A percentile compares a stretch with the other conserved stretches of the same genome.
phyloP scores from a whole-genome alignment of 2,113 vertebrate genomes.

The Apodemus speciosus region DNA sequence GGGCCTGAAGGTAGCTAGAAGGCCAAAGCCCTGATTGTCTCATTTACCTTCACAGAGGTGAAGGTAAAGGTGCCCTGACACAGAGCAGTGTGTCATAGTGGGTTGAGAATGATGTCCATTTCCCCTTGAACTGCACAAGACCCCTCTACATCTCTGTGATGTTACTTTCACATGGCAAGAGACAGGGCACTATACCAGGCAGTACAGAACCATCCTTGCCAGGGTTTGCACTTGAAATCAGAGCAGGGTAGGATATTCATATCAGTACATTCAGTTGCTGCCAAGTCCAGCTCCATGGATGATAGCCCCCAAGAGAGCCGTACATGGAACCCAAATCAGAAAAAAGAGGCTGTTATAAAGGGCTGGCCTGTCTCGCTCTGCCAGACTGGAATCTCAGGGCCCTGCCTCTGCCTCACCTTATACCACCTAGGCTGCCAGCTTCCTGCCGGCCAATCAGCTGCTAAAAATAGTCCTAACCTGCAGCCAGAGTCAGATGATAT shows the following conservation, averaged over 20 bases:
- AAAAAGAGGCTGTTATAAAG: not conserved
- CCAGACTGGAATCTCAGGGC: not conserved
- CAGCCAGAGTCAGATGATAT: not conserved
- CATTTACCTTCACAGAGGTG: not conserved
- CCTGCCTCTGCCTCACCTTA: not conserved
- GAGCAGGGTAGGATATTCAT: not conserved
- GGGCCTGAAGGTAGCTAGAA: too few species aligned
- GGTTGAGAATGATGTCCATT: too few species aligned
- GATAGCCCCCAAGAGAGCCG: not conserved
- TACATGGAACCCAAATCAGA: not conserved
- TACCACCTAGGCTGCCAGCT: not conserved
- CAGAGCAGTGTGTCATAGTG: fast-evolving
- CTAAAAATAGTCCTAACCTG: constrained; percentile 47
- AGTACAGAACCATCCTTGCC: not conserved
- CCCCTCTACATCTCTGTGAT: not conserved
- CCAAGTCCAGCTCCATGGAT: not conserved
- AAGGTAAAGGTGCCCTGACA: too few species aligned
- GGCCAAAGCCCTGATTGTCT: not conserved
- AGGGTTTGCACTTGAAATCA: too few species aligned
- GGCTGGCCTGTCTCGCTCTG: not conserved
- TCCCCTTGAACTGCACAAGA: not conserved
- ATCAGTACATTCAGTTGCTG: not conserved
- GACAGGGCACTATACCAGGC: not conserved
- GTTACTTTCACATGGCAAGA: not conserved
- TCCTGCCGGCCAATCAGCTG: not conserved